Base-by-base conservation (phyloP, 2,797 vertebrate species). In the Melanotaenia maccullochi region DNA sequence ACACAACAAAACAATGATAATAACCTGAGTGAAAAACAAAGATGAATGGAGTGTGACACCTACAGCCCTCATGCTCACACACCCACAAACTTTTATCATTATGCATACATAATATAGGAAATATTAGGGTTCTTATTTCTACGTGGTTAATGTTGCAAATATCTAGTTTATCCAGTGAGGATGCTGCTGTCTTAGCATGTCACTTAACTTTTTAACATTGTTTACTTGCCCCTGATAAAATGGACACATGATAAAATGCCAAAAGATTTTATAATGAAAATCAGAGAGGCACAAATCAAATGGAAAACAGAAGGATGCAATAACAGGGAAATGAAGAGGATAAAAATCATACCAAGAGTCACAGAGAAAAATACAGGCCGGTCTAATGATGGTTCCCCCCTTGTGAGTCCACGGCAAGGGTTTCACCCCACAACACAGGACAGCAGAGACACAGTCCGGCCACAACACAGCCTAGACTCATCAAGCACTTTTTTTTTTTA, bases 311-410 rank as follows among this genome's bases (percentile, higher is more conserved):
- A 90, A 90, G 84, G 52, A 90, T 79, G 74, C 77, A 66, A 38
- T 65, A 84, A 89, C 73, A 86, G 83, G 88, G 83, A 85, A 74
- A 93, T 90, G 81, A 90, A 88, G 85, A 86, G 73, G 60, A 79
- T 74, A 65, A 83, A 76, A 79, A 52, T 78, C 83, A 82, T 54
- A 85, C 72, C 78, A 68, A 83, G 73, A 78, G 65, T 72, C 73
- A 89, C 80, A 76, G 42, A 86, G 60, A 84, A 77, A 82, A 85
- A 77, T 56, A 87, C 89, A 92, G 82, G 93, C 92, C 66, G 85
- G 92, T 90, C 78, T 85, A 93, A 93, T 92, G 90, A 93, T 94
- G 92, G 92, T 90, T 90, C 82, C 85, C 90, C 84, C 89, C 85
- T 82, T 90, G 51, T 90, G 89, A 91, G 88, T 85, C 87, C 75